Percentiles rank a stretch among this genome's conserved stretches.
phyloP scores from a whole-genome alignment of 2,113 vertebrate species.

The Marmota flaviventris region DNA sequence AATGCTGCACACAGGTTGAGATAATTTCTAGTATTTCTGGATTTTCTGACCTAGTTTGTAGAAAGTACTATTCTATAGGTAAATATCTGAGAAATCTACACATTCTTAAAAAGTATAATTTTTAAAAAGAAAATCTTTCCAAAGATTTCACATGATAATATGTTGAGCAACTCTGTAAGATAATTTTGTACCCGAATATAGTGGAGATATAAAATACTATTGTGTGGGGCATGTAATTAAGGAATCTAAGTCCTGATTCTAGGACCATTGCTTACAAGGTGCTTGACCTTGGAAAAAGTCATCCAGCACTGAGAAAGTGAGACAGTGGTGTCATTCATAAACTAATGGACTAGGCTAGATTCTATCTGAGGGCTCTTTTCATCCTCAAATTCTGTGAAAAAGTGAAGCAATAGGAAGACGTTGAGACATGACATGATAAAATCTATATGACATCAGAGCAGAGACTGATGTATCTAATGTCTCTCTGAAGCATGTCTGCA shows the following conservation, averaged over 20 bases:
- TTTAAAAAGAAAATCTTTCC: too few relatives aligned
- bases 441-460: background rate
- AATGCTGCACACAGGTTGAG: background rate
- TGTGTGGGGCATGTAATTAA: background rate
- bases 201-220: background rate
- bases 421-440: background rate
- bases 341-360: background rate
- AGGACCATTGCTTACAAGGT: background rate
- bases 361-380: background rate
- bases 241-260: background rate
- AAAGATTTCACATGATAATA: too few relatives aligned
- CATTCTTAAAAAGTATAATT: constrained; percentile 10
- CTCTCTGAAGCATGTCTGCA: background rate
- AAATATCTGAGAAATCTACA: background rate
- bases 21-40: constrained; percentile 9
- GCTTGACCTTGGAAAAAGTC: background rate
- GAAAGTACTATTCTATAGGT: background rate
- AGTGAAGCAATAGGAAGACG: background rate
- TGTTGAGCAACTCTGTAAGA: background rate
- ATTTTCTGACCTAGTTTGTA: background rate
- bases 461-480: background rate
- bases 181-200: background rate
- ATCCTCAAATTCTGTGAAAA: background rate
- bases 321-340: background rate
- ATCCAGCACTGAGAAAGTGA: background rate